phyloP scores from a whole-genome alignment of 1,140 invertebrate genomes.

The Neodiprion virginianus region DNA sequence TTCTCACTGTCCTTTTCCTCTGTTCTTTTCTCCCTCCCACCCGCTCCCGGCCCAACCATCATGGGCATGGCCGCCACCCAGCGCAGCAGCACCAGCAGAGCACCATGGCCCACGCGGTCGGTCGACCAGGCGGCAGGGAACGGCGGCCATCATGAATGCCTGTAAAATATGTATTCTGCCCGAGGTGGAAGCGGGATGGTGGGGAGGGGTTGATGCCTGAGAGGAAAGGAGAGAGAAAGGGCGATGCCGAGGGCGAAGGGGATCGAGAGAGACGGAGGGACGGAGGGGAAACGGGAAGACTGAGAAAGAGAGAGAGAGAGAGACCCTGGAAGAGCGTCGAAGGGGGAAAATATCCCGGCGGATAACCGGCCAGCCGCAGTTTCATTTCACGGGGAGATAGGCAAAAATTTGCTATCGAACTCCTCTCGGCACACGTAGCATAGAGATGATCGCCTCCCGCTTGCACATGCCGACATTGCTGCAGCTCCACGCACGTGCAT shows the following conservation, averaged over 20 bases:
- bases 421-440: constrained; percentile 25
- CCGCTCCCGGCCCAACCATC: not conserved
- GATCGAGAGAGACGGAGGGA: constrained; percentile 9
- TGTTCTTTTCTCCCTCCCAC: not conserved
- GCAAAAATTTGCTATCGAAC: constrained; percentile 41
- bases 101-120: constrained; percentile 27
- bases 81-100: constrained; percentile 31
- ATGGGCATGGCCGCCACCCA: not conserved
- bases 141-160: constrained; percentile 64
- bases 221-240: constrained; percentile 11
- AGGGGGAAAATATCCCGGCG: constrained; percentile 10
- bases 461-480: constrained; percentile 10
- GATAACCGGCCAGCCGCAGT: constrained; percentile 31
- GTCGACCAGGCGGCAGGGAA: constrained; percentile 60
- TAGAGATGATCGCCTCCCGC: constrained; percentile 40
- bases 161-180: constrained; percentile 63
- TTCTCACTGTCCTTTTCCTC: constrained; percentile 18
- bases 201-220: constrained; percentile 31
- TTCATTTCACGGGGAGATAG: constrained; percentile 46
- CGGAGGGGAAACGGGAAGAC: constrained; percentile 1
- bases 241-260: constrained; percentile 7
- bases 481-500: not conserved
- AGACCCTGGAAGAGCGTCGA: constrained; percentile 15
- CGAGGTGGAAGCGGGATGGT: constrained; percentile 21
- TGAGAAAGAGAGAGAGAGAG: constrained; percentile 9